phyloP scores from a whole-genome alignment of 2,797 vertebrate species.

The Epinephelus awoara region DNA sequence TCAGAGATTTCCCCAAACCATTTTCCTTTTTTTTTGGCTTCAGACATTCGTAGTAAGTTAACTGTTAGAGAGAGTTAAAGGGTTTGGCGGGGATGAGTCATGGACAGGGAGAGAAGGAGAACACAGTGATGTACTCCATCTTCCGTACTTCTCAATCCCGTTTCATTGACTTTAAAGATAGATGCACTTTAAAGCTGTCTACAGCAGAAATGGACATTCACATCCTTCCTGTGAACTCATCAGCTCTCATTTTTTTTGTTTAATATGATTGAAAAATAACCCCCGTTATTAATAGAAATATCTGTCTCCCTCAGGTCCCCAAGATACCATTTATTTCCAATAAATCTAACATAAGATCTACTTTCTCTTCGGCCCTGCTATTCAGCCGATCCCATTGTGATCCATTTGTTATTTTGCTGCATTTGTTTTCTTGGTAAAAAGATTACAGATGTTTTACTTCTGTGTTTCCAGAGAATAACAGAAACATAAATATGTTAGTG shows the following conservation, averaged over 20 bases:
- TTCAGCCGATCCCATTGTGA: background rate
- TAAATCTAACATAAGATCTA: background rate
- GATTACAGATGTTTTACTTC: background rate
- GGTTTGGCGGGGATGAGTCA: conserved; percentile 55
- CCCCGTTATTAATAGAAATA: background rate
- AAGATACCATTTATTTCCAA: background rate
- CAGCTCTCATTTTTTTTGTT: background rate
- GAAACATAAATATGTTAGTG: conserved; percentile 1
- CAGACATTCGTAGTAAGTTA: conserved; percentile 41
- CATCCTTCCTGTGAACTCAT: conserved; percentile 19
- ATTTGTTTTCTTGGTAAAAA: conserved; percentile 19
- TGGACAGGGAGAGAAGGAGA: conserved; percentile 34
- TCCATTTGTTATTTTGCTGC: background rate
- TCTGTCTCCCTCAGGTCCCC: background rate
- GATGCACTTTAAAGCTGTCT: conserved; percentile 45
- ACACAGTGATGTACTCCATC: conserved; percentile 43
- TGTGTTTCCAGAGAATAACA: background rate
- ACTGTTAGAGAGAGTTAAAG: conserved; percentile 53
- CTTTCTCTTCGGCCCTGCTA: background rate
- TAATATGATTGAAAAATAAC: background rate
- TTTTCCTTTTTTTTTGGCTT: conserved; percentile 45
- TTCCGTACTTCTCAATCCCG: conserved; percentile 45
- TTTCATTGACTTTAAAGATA: conserved; percentile 63
- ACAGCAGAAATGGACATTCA: conserved; percentile 35
- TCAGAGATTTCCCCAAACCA: conserved; percentile 54